A percentile compares a stretch with the other conserved stretches of the same genome.
phyloP scores from a whole-genome alignment of 2,797 vertebrate genomes.

The Mormyrus proboscirostris region DNA sequence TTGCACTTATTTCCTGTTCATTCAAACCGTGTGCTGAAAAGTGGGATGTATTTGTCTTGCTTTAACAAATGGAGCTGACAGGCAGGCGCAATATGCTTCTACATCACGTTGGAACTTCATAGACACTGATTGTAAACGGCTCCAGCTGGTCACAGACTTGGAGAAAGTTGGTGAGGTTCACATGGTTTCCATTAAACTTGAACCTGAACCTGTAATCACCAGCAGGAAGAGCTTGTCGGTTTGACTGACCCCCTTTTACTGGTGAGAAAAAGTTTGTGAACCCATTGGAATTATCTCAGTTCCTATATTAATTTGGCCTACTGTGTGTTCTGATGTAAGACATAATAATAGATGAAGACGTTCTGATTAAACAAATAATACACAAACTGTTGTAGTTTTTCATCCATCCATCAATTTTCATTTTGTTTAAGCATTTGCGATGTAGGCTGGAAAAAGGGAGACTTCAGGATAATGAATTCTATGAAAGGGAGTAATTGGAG shows the following conservation, averaged over 20 bases:
- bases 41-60: background rate
- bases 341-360: conserved; percentile 1
- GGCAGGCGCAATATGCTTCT: background rate
- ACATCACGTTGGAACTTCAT: conserved; percentile 6
- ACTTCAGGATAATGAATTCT: background rate
- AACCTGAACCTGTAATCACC: background rate
- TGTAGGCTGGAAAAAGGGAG: background rate
- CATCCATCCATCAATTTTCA: background rate
- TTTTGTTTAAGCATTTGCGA: background rate
- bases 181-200: conserved; percentile 18
- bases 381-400: background rate
- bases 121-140: conserved; percentile 3
- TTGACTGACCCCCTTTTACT: background rate
- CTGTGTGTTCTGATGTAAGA: background rate
- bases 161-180: background rate
- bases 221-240: background rate
- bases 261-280: background rate
- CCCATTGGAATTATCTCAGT: background rate
- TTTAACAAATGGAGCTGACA: conserved; percentile 19
- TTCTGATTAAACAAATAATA: conserved; percentile 5
- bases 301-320: background rate
- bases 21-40: background rate
- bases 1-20: conserved; percentile 18
- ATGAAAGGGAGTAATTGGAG: conserved; percentile 1
- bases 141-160: background rate